These are phyloP conservation scores for Plagiodera versicolora DNA, from an alignment of 2,888 invertebrate genomes.

Conservation along the genomic window DNA sequence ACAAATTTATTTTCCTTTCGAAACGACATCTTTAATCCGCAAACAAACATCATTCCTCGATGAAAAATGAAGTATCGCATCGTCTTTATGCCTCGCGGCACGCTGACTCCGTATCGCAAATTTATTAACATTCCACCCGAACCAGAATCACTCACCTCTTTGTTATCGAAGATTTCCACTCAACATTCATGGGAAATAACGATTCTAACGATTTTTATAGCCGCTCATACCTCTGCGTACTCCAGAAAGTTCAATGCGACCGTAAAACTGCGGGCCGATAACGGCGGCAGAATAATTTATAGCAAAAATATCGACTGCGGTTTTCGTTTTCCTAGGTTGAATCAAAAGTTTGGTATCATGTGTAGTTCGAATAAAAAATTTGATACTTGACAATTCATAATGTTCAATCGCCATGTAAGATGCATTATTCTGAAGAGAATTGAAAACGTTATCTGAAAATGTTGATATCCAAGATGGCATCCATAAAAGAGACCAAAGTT, in stretches of 20 bases:
- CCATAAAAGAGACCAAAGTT: no score
- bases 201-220: not conserved
- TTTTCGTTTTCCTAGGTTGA: not conserved
- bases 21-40: no score
- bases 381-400: no score
- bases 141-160: not conserved
- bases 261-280: slow-evolving; percentile 11
- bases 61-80: not conserved
- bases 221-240: not conserved
- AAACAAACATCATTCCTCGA: no score
- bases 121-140: not conserved
- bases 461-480: no score
- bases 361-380: no score
- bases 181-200: not conserved
- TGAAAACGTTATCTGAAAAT: no score
- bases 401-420: no score
- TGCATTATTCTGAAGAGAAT: no score
- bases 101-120: not conserved
- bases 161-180: not conserved
- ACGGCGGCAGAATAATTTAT: slow-evolving; percentile 12
- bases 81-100: not conserved
- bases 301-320: slow-evolving; percentile 9
- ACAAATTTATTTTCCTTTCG: not conserved
- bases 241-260: slow-evolving; percentile 6
- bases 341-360: no score